Evolutionary conservation across 1,140 invertebrate genomes (phyloP), one percentile per base, ranked within the genome.

Genomic region (Panagrolaimus sp.): DNA sequence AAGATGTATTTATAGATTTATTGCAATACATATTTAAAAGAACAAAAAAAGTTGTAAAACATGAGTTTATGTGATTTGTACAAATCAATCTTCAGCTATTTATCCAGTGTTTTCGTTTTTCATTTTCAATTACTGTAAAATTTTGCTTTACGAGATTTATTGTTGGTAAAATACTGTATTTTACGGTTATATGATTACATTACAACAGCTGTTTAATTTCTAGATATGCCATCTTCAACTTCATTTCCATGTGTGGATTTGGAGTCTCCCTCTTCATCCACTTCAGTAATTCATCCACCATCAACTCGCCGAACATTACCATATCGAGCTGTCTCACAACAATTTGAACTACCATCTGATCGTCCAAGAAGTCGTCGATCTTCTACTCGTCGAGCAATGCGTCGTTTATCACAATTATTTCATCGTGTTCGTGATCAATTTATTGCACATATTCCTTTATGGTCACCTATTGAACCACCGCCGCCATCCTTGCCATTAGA

Each of bases 371-470:
- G 20, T 57, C 51, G 51, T 11, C 51, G 51, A 11, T 20, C 20
- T 2, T 57, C 51, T 2, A 57, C 51, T 3, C 51, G 51, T 11
- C 20, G 27, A 16, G 51, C 51, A 0, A 57, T 57, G 9, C 14
- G 51, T 25, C 51, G 51, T 11, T 16, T 57, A n/a, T 57, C 51
- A 11, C 51, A 27, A 20, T 23, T 57, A 57, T 57, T 57, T 27
- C 51, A 57, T 57, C 51, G 51, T 2, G 51, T 57, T 27, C 51
- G 51, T 20, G 27, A 57, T 27, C 51, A 57, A 57, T 57, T 57
- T 27, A 20, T 57, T 27, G 51, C 51, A 20, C 51, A 57, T 27
- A 57, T 57, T 2, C 51, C 51, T 20, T 27, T 27, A 20, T 57
- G 51, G 51, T 57, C 51, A 4, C 51, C 51, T 11, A 57, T 57